These are phyloP conservation scores for Cataglyphis cursor DNA, from an alignment of 2,888 invertebrate species.

Conservation along the genomic window DNA sequence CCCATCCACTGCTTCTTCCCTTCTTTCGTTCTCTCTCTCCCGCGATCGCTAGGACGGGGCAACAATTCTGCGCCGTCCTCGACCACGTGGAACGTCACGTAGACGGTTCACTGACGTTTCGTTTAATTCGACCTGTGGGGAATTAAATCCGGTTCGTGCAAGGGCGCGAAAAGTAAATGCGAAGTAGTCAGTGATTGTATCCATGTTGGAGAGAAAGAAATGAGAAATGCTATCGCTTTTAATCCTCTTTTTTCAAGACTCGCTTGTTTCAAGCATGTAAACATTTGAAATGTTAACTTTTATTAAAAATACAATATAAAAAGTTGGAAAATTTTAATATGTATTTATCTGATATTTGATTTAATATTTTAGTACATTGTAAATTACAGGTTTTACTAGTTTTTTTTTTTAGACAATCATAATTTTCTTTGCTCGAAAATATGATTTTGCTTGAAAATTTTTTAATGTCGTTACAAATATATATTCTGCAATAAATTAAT, in stretches of 20 bases:
- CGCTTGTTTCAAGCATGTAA: background rate
- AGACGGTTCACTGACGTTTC: constrained; percentile 54
- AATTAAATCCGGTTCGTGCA: constrained; percentile 63
- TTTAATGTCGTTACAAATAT: background rate
- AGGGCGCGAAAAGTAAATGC: constrained; percentile 46
- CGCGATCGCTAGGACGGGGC: constrained; percentile 17
- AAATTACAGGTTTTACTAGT: background rate
- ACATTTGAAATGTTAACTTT: background rate
- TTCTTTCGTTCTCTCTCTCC: background rate
- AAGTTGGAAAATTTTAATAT: background rate
- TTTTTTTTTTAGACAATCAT: background rate
- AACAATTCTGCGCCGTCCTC: constrained; percentile 52
- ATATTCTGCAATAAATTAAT: background rate
- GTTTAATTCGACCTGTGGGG: constrained; percentile 69
- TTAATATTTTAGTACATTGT: background rate
- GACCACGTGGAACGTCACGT: constrained; percentile 56
- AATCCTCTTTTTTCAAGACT: background rate
- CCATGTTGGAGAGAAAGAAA: background rate
- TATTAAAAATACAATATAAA: background rate
- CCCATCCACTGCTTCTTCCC: constrained; percentile 24
- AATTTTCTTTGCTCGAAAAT: background rate
- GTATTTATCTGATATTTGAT: background rate
- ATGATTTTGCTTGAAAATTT: background rate
- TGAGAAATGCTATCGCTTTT: background rate
- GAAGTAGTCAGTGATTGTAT: constrained; percentile 27